A percentile compares a stretch with the other conserved stretches of the same genome.
These are phyloP conservation scores for Araneus ventricosus DNA, from an alignment of 1,140 invertebrate species.

Conservation along the genomic window DNA sequence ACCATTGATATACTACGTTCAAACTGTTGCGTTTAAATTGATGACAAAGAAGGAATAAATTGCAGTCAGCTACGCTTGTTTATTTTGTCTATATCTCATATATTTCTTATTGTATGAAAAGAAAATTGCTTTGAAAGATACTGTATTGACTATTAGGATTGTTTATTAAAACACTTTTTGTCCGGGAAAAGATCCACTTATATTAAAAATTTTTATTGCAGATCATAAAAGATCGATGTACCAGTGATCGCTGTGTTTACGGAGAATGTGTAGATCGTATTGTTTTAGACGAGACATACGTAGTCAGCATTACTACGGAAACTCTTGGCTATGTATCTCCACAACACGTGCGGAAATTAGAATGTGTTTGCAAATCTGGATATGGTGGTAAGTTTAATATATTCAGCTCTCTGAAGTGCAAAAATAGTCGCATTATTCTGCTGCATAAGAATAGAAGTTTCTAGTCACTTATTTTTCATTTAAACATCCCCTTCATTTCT, in stretches of 20 bases:
- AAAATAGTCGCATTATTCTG: neutral
- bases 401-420: neutral
- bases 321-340: constrained; percentile 92
- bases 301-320: constrained; percentile 87
- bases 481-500: neutral
- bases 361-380: constrained; percentile 91
- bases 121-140: too few relatives aligned
- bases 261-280: constrained; percentile 91
- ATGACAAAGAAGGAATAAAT: neutral
- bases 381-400: constrained; percentile 83
- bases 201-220: constrained; percentile 79
- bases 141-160: too few relatives aligned
- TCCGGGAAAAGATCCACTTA: too few relatives aligned
- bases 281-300: constrained; percentile 84
- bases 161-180: too few relatives aligned
- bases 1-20: neutral
- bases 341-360: constrained; percentile 87
- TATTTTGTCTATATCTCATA: neutral
- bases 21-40: neutral
- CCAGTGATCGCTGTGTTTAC: constrained; percentile 87
- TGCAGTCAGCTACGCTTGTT: neutral
- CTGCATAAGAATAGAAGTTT: neutral
- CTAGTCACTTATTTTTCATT: neutral
- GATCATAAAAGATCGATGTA: constrained; percentile 89
- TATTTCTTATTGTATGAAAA: neutral